phyloP scores from a whole-genome alignment of 2,113 vertebrate species.

The Lagopus leucura region DNA sequence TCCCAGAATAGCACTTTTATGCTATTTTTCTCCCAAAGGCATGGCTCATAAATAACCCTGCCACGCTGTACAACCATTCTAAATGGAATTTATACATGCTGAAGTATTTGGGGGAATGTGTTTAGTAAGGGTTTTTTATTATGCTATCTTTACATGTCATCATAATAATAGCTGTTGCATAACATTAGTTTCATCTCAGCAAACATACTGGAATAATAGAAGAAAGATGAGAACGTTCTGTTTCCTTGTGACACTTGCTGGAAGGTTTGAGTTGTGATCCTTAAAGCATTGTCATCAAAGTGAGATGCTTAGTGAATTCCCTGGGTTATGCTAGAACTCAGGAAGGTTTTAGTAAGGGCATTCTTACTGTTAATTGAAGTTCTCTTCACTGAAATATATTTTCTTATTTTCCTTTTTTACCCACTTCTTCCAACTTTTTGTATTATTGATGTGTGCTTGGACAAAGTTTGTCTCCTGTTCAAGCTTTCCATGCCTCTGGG shows the following conservation, averaged over 20 bases:
- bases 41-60: conserved; percentile 80
- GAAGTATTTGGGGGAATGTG: conserved; percentile 74
- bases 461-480: not conserved
- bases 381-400: not conserved
- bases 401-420: not conserved
- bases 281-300: not conserved
- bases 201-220: conserved; percentile 73
- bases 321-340: not conserved
- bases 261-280: not conserved
- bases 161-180: conserved; percentile 69
- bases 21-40: conserved; percentile 56
- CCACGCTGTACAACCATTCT: conserved; percentile 73
- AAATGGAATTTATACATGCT: conserved; percentile 76
- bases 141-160: conserved; percentile 78
- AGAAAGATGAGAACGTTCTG: conserved; percentile 60
- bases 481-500: not conserved
- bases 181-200: conserved; percentile 76
- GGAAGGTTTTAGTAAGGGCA: not conserved
- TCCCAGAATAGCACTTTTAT: conserved; percentile 60
- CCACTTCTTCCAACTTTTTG: not conserved
- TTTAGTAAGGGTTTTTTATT: conserved; percentile 80
- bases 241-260: conserved; percentile 61
- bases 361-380: not conserved
- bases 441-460: not conserved
- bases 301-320: not conserved